A percentile compares a stretch with the other conserved stretches of the same genome.
Evolutionary conservation across 2,113 vertebrate genomes (phyloP).

Genomic region (Struthio camelus): DNA sequence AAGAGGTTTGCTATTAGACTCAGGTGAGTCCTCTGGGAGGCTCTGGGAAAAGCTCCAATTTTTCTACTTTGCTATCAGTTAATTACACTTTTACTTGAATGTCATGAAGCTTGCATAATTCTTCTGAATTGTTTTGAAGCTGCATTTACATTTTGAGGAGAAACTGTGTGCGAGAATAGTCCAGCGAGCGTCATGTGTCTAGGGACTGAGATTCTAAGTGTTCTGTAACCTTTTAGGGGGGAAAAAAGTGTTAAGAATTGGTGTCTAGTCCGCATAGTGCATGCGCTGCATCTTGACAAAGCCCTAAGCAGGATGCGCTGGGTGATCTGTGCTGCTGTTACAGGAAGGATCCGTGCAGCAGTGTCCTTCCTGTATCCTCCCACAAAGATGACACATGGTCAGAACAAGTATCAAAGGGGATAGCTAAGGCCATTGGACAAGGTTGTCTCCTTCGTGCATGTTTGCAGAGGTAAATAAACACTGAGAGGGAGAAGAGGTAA

Average conservation of each 20-base stretch:
- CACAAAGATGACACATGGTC: fast-evolving
- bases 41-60: conserved; percentile 38
- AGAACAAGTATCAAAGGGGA: neutral
- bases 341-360: neutral
- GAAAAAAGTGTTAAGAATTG: neutral
- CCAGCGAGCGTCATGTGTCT: fast-evolving
- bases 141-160: neutral
- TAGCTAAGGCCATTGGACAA: neutral
- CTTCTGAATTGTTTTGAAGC: neutral
- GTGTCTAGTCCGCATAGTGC: neutral
- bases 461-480: neutral
- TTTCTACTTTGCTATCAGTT: conserved; percentile 18
- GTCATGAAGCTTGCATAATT: conserved; percentile 5
- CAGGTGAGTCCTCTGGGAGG: conserved; percentile 18
- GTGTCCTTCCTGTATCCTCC: neutral
- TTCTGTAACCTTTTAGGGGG: neutral
- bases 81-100: conserved; percentile 8
- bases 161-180: neutral
- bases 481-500: neutral
- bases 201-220: neutral
- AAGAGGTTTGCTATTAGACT: conserved; percentile 14
- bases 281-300: neutral
- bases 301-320: neutral
- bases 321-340: neutral
- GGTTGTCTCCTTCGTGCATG: neutral